Evolutionary conservation across 92 coral and sea anemone species (phyloP).

Genomic region (Diadumene lineata): DNA sequence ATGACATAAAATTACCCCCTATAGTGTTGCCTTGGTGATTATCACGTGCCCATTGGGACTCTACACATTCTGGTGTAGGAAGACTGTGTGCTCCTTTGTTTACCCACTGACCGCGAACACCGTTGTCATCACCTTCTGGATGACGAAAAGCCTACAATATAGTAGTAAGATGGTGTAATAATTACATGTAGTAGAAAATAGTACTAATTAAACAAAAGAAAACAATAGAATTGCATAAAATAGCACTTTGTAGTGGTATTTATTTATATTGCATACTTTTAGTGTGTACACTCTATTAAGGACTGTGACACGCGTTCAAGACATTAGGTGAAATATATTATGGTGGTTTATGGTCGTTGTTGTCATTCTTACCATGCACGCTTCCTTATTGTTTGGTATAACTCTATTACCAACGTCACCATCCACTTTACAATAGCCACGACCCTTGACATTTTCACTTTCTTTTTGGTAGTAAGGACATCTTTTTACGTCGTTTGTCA

Average conservation of each 20-base stretch:
- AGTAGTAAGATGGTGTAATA: too few species aligned
- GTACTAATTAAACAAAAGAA: too few species aligned
- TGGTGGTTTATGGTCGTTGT: too few species aligned
- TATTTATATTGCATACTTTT: too few species aligned
- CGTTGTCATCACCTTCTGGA: slow-evolving; percentile 39
- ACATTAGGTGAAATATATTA: too few species aligned
- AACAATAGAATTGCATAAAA: too few species aligned
- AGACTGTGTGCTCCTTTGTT: slow-evolving; percentile 17
- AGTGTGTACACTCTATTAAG: too few species aligned
- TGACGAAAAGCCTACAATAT: slow-evolving; percentile 15
- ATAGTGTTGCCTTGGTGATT: slow-evolving; percentile 55
- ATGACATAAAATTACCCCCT: slow-evolving; percentile 48
- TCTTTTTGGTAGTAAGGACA: not conserved
- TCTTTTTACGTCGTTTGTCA: not conserved
- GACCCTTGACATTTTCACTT: slow-evolving; percentile 4
- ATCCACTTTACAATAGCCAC: not conserved
- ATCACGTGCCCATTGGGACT: slow-evolving; percentile 52
- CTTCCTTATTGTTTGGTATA: not conserved
- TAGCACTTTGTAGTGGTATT: too few species aligned
- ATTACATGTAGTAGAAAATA: too few species aligned
- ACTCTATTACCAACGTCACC: not conserved
- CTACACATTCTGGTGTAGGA: slow-evolving; percentile 41
- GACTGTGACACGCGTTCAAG: too few species aligned
- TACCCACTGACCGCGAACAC: slow-evolving; percentile 22
- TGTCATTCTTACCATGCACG: slow-evolving; percentile 10